phyloP scores from a whole-genome alignment of 1,140 invertebrate species.

The Halesus radiatus region DNA sequence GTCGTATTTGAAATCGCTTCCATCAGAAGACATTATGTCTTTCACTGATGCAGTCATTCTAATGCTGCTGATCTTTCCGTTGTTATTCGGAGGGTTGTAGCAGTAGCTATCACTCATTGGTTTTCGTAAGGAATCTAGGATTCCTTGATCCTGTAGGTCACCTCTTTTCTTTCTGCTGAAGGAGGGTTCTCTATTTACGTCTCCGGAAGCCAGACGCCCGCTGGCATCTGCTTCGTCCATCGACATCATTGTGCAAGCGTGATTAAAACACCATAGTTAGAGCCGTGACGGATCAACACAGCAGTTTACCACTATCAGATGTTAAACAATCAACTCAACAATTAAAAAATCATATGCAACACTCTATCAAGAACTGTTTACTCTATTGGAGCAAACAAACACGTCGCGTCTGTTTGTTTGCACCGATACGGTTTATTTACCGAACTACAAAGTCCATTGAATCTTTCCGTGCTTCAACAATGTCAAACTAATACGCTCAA shows the following conservation, averaged over 20 bases:
- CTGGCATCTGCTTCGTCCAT: slow-evolving; percentile 12
- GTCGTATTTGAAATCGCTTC: slow-evolving; percentile 44
- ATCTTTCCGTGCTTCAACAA: background rate
- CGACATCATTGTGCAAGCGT: background rate
- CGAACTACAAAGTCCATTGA: background rate
- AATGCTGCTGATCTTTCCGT: background rate
- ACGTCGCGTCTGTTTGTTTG: slow-evolving; percentile 17
- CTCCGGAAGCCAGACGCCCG: slow-evolving; percentile 29
- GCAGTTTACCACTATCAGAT: slow-evolving; percentile 2
- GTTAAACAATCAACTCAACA: slow-evolving; percentile 3
- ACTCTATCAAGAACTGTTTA: slow-evolving; percentile 27
- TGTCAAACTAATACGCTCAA: background rate
- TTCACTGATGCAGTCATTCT: background rate
- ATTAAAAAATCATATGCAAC: background rate
- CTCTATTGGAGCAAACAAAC: background rate
- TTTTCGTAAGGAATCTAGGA: background rate
- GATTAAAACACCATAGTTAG: slow-evolving; percentile 26
- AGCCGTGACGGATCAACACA: slow-evolving; percentile 2
- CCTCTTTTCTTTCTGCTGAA: slow-evolving; percentile 36
- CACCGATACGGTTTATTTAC: slow-evolving; percentile 14
- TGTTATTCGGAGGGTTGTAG: background rate
- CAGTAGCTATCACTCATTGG: background rate
- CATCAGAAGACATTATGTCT: slow-evolving; percentile 1
- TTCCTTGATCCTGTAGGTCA: background rate
- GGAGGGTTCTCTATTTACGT: slow-evolving; percentile 41